These are phyloP conservation scores for Diadema setosum DNA, from an alignment of 35 echinoderm and acorn worm species.

Conservation along the genomic window DNA sequence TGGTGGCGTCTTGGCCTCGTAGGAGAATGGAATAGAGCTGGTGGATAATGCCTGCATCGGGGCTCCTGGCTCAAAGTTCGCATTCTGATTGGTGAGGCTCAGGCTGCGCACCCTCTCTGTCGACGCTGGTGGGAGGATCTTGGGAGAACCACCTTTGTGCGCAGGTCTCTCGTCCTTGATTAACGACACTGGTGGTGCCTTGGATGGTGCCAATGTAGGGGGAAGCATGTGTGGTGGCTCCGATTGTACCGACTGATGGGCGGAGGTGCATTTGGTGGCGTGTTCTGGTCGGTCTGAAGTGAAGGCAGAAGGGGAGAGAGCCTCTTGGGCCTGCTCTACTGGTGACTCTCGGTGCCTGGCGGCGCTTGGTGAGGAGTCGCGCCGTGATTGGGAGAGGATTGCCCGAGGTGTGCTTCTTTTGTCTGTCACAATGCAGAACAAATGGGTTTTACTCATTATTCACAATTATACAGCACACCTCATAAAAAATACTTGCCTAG, in stretches of 20 bases:
- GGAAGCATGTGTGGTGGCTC: neutral
- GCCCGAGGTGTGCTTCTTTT: neutral
- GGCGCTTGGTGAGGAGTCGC: neutral
- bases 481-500: neutral
- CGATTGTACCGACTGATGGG: neutral
- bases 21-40: conserved; percentile 2
- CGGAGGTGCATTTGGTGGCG: neutral
- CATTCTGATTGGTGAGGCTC: conserved; percentile 18
- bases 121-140: conserved; percentile 74
- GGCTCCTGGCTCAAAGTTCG: neutral
- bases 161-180: neutral
- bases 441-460: neutral
- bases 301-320: neutral
- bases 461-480: neutral
- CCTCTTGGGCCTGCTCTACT: neutral
- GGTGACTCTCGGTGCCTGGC: neutral
- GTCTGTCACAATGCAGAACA: neutral
- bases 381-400: neutral
- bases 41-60: neutral
- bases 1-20: conserved; percentile 47
- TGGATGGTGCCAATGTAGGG: conserved; percentile 70
- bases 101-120: conserved; percentile 69
- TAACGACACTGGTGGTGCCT: conserved; percentile 66
- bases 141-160: conserved; percentile 41
- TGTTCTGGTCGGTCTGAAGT: neutral